These are phyloP conservation scores for Drosophila pseudotakahashii DNA, from an alignment of 2,888 invertebrate species.

Conservation along the genomic window DNA sequence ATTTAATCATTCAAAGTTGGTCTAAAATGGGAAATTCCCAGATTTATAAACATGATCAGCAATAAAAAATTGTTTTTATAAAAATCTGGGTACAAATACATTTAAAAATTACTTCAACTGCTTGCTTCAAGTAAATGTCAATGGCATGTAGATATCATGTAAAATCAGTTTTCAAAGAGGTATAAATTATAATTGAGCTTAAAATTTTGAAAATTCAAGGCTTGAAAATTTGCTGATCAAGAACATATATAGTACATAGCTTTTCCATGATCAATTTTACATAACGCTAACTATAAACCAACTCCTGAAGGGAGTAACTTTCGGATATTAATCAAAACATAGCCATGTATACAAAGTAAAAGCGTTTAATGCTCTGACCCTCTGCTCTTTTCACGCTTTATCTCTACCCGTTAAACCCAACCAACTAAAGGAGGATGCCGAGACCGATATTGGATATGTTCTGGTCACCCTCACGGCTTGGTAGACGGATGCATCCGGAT, in stretches of 20 bases:
- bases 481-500: conserved; percentile 66
- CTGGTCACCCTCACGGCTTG: conserved; percentile 88
- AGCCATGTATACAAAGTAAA: conserved; percentile 68
- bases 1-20: not conserved
- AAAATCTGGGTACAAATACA: not conserved
- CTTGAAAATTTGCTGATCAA: not conserved
- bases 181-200: not conserved
- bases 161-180: not conserved
- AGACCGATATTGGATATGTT: conserved; percentile 87
- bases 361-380: conserved; percentile 60
- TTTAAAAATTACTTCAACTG: not conserved
- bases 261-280: conserved; percentile 1
- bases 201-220: not conserved
- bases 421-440: conserved; percentile 87
- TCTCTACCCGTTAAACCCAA: conserved; percentile 27
- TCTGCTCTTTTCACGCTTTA: conserved; percentile 67
- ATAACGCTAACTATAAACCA: conserved; percentile 2
- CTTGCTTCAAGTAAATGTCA: conserved; percentile 2
- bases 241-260: not conserved
- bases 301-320: not conserved
- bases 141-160: conserved; percentile 1
- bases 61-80: not conserved
- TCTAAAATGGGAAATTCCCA: not conserved
- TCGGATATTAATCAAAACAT: conserved; percentile 18
- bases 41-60: not conserved